Percentiles rank a stretch among this genome's conserved stretches.
Conservation (phyloP, 2,113 vertebrate species). For the Colius striatus region DNA sequence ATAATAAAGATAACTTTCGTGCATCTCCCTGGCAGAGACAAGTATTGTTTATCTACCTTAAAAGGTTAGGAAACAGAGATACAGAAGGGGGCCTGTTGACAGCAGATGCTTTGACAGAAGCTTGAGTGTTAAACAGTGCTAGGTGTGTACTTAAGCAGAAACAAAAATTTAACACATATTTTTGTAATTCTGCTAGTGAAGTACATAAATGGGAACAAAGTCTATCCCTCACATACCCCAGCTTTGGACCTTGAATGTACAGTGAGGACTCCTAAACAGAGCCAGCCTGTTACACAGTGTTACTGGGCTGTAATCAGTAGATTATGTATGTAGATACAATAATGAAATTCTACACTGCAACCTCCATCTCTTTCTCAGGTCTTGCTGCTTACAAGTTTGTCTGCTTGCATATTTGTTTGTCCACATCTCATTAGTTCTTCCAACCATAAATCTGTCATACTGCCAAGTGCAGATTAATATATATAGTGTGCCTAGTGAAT, state of each 20-base stretch:
- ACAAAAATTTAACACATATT: background rate
- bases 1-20: background rate
- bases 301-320: background rate
- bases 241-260: background rate
- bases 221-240: background rate
- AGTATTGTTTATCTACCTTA: background rate
- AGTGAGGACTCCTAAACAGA: background rate
- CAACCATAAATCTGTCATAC: background rate
- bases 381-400: background rate
- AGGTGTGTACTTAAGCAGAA: background rate
- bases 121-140: background rate
- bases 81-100: background rate
- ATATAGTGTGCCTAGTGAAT: background rate
- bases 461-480: background rate
- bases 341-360: background rate
- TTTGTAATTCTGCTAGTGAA: background rate
- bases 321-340: background rate
- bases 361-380: background rate
- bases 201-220: background rate
- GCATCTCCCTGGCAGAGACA: background rate
- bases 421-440: background rate
- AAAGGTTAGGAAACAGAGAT: background rate
- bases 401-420: background rate
- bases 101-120: background rate
- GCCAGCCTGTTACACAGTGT: fast-evolving